Percentiles rank a stretch among this genome's conserved stretches.
Conservation (phyloP, 2,113 vertebrate species). For the Alces alces region DNA sequence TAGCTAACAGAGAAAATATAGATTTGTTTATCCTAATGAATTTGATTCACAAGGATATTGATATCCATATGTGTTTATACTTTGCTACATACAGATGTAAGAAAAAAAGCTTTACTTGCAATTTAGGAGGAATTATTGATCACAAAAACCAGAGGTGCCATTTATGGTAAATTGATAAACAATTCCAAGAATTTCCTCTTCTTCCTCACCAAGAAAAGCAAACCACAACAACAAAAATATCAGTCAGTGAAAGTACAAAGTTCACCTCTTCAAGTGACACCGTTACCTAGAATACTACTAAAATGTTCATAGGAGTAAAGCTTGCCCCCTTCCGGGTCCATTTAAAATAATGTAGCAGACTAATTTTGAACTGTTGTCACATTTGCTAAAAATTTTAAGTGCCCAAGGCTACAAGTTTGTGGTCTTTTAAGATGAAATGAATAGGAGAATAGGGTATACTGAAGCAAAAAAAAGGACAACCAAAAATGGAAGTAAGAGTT, state of each 20-base stretch:
- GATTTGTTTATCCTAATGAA: neutral
- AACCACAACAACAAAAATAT: neutral
- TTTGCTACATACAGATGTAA: neutral
- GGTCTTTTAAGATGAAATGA: neutral
- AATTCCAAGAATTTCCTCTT: neutral
- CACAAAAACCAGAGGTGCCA: neutral
- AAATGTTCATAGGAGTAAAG: neutral
- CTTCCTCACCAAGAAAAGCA: neutral
- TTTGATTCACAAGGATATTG: neutral
- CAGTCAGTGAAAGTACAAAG: neutral
- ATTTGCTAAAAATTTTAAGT: neutral
- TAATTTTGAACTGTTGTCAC: neutral
- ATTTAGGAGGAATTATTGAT: neutral
- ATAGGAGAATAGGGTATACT: neutral
- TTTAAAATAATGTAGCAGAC: neutral
- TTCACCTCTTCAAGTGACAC: neutral
- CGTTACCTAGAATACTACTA: neutral
- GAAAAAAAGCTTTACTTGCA: neutral
- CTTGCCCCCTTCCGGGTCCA: no score
- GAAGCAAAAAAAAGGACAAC: neutral
- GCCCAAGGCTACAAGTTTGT: no score
- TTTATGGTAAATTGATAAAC: neutral
- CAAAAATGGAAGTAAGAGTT: neutral
- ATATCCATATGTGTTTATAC: neutral
- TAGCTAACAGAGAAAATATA: neutral